Base-by-base conservation (phyloP, 2,113 vertebrate species). In the human (Homo sapiens) region DNA sequence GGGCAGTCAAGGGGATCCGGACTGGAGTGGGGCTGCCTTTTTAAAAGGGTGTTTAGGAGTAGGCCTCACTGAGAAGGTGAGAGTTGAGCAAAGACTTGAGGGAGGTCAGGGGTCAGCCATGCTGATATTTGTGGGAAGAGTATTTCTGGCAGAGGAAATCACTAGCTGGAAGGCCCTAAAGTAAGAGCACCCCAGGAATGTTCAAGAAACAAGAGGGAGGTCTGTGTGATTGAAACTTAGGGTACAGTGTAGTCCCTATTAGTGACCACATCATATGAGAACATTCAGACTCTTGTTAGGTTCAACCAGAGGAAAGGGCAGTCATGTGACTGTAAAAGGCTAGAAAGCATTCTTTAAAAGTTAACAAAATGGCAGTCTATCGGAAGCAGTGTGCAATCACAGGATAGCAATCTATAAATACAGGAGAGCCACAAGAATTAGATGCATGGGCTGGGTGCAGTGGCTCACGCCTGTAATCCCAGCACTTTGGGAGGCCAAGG, bases 31-130 rank as follows among this genome's bases (percentile, higher is more conserved):
- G 25, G 3, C 16, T 48, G 35, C 30, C 14, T 43, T 75, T 75
- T 45, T n/a, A 3, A 84, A 50, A 30, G 27, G 11, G 38, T 12
- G 3, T n/a, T 64, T 45, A 18, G 76, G 79, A 76, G 17, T 10
- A 0, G 1, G 27, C 0, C 6, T 48, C 25, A 27, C 3, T 11
- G 57, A 20, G 48, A 30, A 45, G 1, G 38, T 23, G n/a, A 48
- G 18, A 40, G 38, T 11, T 72, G 52, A 81, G 23, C 72, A 61
- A 25, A 61, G 17, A 30, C 45, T 38, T 89, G 38, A 50, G 48
- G 57, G 72, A 81, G 25, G 38, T 43, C 27, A 38, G 22, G 6
- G 7, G 6, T 61, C 25, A 30, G 17, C 43, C 3, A 9, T n/a
- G 27, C 16, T 57, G 52, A 18, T 9, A 12, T 23, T 25, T 52